Evolutionary conservation across 2,888 invertebrate genomes (phyloP).

Genomic region (Teinopalpus imperialis): DNA sequence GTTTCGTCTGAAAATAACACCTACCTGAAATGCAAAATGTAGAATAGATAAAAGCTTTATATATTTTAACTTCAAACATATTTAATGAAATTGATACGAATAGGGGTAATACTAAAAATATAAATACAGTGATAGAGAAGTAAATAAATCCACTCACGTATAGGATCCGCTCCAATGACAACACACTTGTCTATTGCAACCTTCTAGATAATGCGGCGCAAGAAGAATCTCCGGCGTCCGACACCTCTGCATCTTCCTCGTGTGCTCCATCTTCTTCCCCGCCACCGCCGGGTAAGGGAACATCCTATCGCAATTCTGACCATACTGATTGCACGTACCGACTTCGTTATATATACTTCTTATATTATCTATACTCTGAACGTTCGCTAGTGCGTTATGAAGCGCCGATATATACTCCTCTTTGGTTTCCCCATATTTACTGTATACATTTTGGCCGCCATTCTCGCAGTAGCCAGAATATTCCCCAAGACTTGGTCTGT

Average conservation of each 20-base stretch:
- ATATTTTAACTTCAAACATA: too few relatives aligned
- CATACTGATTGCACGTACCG: constrained; percentile 49
- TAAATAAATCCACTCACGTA: constrained; percentile 51
- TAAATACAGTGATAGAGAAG: too few relatives aligned
- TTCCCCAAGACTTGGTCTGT: constrained; percentile 48
- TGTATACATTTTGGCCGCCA: constrained; percentile 44
- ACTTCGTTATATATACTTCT: constrained; percentile 52
- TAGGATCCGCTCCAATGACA: constrained; percentile 74
- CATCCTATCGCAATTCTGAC: constrained; percentile 55
- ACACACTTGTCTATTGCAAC: constrained; percentile 64
- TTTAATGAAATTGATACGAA: too few relatives aligned
- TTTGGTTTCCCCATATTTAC: constrained; percentile 53
- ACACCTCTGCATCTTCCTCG: constrained; percentile 74
- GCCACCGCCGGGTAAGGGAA: constrained; percentile 70
- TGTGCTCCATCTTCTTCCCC: constrained; percentile 74
- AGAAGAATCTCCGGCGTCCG: constrained; percentile 90
- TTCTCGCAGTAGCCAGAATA: constrained; percentile 62
- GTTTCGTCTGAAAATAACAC: too few relatives aligned
- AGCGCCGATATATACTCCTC: constrained; percentile 57
- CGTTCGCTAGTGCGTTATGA: constrained; percentile 52
- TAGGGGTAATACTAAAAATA: too few relatives aligned
- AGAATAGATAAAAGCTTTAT: too few relatives aligned
- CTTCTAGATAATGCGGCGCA: constrained; percentile 87
- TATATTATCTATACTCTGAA: constrained; percentile 58
- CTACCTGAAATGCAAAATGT: too few relatives aligned